phyloP scores from a whole-genome alignment of 1,140 invertebrate genomes.

The Musca vetustissima region DNA sequence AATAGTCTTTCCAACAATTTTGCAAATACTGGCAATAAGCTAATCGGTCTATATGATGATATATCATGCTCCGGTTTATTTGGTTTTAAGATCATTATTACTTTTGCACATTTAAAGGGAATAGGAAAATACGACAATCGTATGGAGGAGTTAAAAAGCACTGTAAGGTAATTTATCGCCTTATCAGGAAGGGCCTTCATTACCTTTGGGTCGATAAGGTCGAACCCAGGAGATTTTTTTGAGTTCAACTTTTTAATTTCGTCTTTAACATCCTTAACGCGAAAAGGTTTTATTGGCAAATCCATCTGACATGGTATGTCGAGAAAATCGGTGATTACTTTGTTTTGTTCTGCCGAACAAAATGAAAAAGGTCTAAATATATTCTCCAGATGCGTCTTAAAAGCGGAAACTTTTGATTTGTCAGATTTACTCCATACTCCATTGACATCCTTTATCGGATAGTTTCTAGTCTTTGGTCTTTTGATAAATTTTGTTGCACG shows the following conservation, averaged over 20 bases:
- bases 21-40: background rate
- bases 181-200: too few relatives aligned
- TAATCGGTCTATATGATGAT: too few relatives aligned
- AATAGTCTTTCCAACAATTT: conserved; percentile 16
- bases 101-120: too few relatives aligned
- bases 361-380: conserved; percentile 8
- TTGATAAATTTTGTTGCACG: conserved; percentile 7
- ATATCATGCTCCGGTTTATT: too few relatives aligned
- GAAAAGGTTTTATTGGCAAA: background rate
- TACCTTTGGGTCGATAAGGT: too few relatives aligned
- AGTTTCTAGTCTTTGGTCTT: background rate
- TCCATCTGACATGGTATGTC: conserved; percentile 3
- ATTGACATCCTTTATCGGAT: background rate
- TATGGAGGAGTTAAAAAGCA: too few relatives aligned
- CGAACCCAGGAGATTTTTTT: too few relatives aligned
- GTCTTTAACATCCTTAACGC: background rate
- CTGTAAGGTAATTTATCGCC: too few relatives aligned
- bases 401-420: background rate
- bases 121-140: too few relatives aligned
- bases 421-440: conserved; percentile 1
- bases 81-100: too few relatives aligned
- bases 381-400: background rate
- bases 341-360: background rate
- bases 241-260: too few relatives aligned
- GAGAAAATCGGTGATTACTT: background rate